Base-by-base conservation (phyloP, 1,140 invertebrate genomes). In the Drosophila sucinea region DNA sequence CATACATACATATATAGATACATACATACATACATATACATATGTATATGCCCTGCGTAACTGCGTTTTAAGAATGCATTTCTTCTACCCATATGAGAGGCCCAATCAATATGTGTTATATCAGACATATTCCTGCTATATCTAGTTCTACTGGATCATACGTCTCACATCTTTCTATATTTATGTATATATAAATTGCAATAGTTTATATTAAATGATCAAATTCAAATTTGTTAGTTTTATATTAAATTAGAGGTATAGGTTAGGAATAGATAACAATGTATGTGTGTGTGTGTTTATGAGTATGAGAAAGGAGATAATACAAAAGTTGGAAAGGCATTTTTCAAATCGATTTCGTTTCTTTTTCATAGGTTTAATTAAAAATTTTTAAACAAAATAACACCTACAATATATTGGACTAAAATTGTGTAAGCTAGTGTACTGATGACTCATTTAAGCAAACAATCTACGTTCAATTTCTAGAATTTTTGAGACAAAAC, bases 1-100 rank as follows among this genome's bases (percentile, higher is more conserved):
- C 56, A 66, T 56, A 68, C 70, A 25, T 33, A 44, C 57, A 66
- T 41, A 60, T 38, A 51, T 29, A 44, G 23, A 54, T 47, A 71
- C 30, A 72, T 65, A 27, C 40, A 41, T 35, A 71, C 44, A 58
- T 58, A 63, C 60, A 60, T 57, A 33, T n/a, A 33, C 23, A 29
- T 33, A 5, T 38, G 2, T 17, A 33, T 4, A 25, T 25, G 0
- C 44, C 23, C 23, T 17, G 4, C 27, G 44, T 51, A 51, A 51
- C 44, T 51, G 44, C 3, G 44, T 51, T 27, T 23, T 23, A 51
- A 23, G 27, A 51, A 51, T 51, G 44, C 44, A 51, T 17, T 47
- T 47, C 17, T 17, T 17, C 17, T 17, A 17, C 17, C 17, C 17
- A 17, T 17, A 17, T 17, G 17, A 17, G 17, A 17, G 17, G 17